Evolutionary conservation across 2,113 vertebrate species (phyloP), one percentile per base, ranked within the genome.

Genomic region (Tursiops truncatus): DNA sequence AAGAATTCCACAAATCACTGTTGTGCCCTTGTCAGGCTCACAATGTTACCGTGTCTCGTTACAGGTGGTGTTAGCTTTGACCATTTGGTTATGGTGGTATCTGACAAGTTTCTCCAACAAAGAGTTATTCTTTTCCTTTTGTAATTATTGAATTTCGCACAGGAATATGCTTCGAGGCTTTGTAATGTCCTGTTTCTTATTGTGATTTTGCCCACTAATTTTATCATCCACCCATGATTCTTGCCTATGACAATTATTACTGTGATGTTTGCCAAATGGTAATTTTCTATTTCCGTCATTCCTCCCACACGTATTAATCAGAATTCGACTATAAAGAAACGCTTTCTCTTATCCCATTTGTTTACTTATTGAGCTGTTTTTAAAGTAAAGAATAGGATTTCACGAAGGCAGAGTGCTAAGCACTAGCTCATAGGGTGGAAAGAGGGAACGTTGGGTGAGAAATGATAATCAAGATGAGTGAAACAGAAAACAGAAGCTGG

Each of bases 221-320:
- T 71, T 63, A 76, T 23, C 63, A 82, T 56, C 53, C 8, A 41
- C 56, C 21, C 62, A 13, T 62, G 68, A 38, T 44, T 58, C 70
- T 89, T 56, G 38, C 68, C 21, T 50, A 25, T 36, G 33, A 41
- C 18, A 87, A 56, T 63, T 87, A 91, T 83, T 83, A 73, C 92
- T 86, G 80, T 88, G 74, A 33, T 58, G 26, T 95, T 95, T 92
- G 86, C 93, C 95, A 76, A 95, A 56, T 31, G 21, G 88, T 67
- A 33, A 87, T 92, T 89, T 79, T 87, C 70, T 93, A 10, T 94
- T 95, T 94, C 63, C 9, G 56, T 47, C 74, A 36, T 88, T 91
- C 67, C 44, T 91, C 36, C 50, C 31, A 50, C 60, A 33, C 76
- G 50, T 62, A 82, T 68, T 90, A 79, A 71, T 76, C 33, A 11